Evolutionary conservation across 2,797 vertebrate genomes (phyloP).

Genomic region (Gallinago solitaria): DNA sequence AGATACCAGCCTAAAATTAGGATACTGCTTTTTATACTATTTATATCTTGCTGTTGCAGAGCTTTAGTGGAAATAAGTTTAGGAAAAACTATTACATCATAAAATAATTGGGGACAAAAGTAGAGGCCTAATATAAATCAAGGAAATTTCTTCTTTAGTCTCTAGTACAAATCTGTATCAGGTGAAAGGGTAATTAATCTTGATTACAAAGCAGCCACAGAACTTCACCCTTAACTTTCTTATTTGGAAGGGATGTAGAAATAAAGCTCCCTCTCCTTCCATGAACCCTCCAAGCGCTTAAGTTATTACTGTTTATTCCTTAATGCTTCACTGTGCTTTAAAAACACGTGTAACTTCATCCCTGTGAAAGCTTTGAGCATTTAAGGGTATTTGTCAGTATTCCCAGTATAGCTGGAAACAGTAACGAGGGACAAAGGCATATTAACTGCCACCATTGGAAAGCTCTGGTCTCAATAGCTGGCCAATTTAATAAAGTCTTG

Average conservation of each 20-base stretch:
- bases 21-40: background rate
- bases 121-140: background rate
- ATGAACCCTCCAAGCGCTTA: background rate
- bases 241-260: background rate
- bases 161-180: background rate
- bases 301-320: background rate
- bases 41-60: constrained; percentile 12
- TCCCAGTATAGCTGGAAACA: background rate
- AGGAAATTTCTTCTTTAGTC: background rate
- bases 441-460: constrained; percentile 46
- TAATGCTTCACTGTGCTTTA: background rate
- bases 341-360: constrained; percentile 10
- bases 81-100: background rate
- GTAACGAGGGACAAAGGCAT: constrained; percentile 17
- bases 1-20: constrained; percentile 51
- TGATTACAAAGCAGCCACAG: background rate
- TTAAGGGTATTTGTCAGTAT: background rate
- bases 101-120: background rate
- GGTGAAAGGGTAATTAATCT: background rate
- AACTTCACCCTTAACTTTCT: background rate
- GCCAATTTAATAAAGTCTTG: constrained; percentile 70
- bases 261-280: background rate
- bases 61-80: background rate
- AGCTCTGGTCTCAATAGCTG: constrained; percentile 39
- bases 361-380: background rate